Conservation (phyloP, 2,113 vertebrate genomes). For the Oriolus oriolus region DNA sequence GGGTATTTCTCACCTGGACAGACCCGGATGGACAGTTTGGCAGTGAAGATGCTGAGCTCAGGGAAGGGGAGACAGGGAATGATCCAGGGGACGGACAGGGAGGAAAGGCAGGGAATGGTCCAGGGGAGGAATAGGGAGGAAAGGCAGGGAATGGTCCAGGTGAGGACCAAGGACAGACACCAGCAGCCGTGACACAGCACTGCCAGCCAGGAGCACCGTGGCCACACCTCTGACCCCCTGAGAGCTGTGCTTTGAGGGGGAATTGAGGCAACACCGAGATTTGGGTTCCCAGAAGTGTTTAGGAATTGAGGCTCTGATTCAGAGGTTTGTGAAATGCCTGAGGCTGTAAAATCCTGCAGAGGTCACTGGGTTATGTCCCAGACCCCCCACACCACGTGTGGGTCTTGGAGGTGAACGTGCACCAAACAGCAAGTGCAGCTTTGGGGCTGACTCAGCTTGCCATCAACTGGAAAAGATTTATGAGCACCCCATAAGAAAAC, state of each 20-base stretch:
- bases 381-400: rapidly evolving
- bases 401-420: neutral
- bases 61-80: neutral
- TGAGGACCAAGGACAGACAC: neutral
- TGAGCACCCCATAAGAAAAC: neutral
- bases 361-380: neutral
- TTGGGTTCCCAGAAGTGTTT: neutral
- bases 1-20: neutral
- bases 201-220: neutral
- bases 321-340: neutral
- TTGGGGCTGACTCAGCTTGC: neutral
- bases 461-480: neutral
- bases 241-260: neutral
- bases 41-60: rapidly evolving
- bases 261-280: neutral
- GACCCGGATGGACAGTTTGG: neutral
- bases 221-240: neutral
- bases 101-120: neutral
- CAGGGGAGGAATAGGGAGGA: neutral
- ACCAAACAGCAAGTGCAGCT: neutral
- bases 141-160: neutral
- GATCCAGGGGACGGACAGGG: neutral
- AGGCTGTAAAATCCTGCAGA: neutral
- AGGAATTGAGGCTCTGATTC: neutral
- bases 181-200: neutral